These are phyloP conservation scores for Carassius gibelio DNA, from an alignment of 2,113 vertebrate species.

Conservation along the genomic window DNA sequence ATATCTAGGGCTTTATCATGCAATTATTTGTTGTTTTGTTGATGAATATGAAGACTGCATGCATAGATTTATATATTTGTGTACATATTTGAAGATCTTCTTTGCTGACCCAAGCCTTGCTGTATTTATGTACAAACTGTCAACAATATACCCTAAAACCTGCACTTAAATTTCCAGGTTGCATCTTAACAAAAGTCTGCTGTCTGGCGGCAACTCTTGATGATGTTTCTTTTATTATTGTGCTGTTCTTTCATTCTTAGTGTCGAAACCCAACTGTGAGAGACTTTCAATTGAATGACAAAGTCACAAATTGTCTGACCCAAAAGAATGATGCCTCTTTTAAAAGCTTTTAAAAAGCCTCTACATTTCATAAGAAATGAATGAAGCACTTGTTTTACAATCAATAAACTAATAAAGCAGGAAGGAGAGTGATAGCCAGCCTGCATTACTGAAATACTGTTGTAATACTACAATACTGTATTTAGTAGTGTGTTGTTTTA, in stretches of 20 bases:
- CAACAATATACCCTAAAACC: conserved; percentile 26
- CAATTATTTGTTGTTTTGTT: too few species aligned
- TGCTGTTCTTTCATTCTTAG: not conserved
- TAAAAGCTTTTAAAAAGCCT: conserved; percentile 28
- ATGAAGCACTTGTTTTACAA: conserved; percentile 28
- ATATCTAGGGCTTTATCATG: too few species aligned
- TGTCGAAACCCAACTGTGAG: not conserved
- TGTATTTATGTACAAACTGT: conserved; percentile 4
- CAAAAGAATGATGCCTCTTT: conserved; percentile 16
- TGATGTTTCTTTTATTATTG: not conserved
- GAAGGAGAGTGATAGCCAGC: not conserved
- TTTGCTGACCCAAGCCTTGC: not conserved
- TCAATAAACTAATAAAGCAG: conserved; percentile 34
- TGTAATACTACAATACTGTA: not conserved
- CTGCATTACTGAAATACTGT: conserved; percentile 14
- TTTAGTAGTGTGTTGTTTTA: not conserved
- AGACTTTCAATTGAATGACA: not conserved
- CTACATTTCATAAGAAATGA: conserved; percentile 25
- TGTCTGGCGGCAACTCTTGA: conserved; percentile 12
- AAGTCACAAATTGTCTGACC: not conserved
- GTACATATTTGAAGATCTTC: not conserved
- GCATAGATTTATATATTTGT: not conserved
- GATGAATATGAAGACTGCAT: too few species aligned
- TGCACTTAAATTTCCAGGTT: conserved; percentile 14
- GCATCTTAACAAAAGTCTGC: conserved; percentile 26